Conservation (phyloP, 2,113 vertebrate species). For the Typhlomys cinereus region DNA sequence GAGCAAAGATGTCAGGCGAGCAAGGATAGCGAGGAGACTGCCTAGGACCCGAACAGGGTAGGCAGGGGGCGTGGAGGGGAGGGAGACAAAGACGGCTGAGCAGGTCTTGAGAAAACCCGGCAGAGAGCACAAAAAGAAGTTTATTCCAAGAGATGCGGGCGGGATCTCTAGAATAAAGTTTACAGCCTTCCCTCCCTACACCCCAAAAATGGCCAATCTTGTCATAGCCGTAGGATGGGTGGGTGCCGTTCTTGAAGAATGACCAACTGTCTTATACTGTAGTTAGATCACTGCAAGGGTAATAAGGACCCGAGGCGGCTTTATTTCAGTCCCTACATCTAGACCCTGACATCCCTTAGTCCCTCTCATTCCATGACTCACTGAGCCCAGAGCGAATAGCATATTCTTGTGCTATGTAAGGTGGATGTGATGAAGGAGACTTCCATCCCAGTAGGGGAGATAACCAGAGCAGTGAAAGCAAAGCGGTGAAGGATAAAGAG, state of each 20-base stretch:
- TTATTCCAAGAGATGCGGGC: not conserved
- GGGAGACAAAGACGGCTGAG: not conserved
- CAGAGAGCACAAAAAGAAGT: not conserved
- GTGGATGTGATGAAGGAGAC: no score
- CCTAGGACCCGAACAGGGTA: not conserved
- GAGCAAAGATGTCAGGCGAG: not conserved
- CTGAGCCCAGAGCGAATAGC: not conserved
- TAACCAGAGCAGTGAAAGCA: not conserved
- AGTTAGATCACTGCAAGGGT: not conserved
- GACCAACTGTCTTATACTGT: not conserved
- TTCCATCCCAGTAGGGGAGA: not conserved
- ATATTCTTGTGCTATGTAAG: no score
- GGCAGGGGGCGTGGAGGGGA: no score
- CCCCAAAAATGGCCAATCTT: no score
- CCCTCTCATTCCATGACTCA: not conserved
- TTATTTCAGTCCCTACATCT: not conserved
- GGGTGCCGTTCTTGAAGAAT: not conserved
- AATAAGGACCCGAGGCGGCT: not conserved
- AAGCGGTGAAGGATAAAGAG: not conserved
- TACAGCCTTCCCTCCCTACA: not conserved
- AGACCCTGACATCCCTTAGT: not conserved
- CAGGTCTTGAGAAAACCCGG: not conserved
- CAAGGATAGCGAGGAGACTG: not conserved
- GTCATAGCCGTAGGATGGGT: no score
- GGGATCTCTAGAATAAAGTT: not conserved